These are phyloP conservation scores for Leucoma salicis DNA, from an alignment of 2,888 invertebrate genomes.

Conservation along the genomic window DNA sequence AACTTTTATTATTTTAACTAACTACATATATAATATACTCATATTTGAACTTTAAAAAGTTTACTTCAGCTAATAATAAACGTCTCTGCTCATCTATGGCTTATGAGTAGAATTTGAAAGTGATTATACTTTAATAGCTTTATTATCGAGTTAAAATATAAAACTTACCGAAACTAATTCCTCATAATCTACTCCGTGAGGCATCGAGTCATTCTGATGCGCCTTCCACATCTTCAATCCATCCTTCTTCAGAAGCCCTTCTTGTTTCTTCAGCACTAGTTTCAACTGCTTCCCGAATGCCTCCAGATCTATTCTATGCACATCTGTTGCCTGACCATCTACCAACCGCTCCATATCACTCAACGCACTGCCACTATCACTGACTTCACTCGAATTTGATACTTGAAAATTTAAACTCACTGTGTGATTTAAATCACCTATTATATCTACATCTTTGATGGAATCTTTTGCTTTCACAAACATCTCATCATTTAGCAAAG, in stretches of 20 bases:
- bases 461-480: constrained; percentile 59
- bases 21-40: no score
- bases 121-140: no score
- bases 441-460: constrained; percentile 69
- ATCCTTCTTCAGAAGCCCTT: constrained; percentile 89
- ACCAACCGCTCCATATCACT: constrained; percentile 58
- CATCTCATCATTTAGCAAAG: constrained; percentile 72
- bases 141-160: no score
- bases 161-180: constrained; percentile 87
- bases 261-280: constrained; percentile 88
- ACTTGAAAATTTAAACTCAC: constrained; percentile 68
- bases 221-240: constrained; percentile 92
- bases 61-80: no score
- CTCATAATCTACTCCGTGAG: constrained; percentile 90
- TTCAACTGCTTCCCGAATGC: constrained; percentile 91
- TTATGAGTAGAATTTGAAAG: not conserved
- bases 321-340: constrained; percentile 72
- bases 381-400: constrained; percentile 65
- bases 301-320: constrained; percentile 86
- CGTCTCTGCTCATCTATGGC: no score
- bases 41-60: no score
- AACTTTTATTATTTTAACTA: no score
- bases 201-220: constrained; percentile 88
- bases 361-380: constrained; percentile 45
- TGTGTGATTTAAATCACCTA: constrained; percentile 70